Conservation (phyloP, 2,797 vertebrate genomes). For the Paguma larvata region DNA sequence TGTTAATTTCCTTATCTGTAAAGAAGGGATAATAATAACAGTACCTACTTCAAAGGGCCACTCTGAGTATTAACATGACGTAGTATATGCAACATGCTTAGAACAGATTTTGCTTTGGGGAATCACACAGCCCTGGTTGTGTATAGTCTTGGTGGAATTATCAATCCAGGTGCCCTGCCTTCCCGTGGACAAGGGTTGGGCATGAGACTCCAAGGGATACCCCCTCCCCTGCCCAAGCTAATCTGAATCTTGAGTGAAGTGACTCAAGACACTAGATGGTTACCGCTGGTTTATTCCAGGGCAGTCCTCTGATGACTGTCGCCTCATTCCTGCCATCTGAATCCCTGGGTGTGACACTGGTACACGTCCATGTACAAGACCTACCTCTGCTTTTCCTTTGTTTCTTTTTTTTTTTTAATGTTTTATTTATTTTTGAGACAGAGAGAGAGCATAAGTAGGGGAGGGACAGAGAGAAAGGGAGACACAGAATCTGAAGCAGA, state of each 20-base stretch:
- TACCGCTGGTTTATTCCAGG: neutral
- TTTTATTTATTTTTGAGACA: no score
- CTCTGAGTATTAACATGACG: neutral
- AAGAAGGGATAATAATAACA: slow-evolving; percentile 1
- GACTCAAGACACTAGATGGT: neutral
- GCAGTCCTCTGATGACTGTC: neutral
- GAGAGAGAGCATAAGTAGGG: no score
- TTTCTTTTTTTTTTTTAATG: neutral
- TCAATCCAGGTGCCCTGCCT: neutral
- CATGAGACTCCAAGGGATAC: neutral
- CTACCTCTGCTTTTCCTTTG: neutral
- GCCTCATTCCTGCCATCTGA: neutral
- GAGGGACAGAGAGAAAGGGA: no score
- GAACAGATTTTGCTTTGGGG: neutral
- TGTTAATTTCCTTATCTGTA: slow-evolving; percentile 49
- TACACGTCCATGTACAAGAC: neutral
- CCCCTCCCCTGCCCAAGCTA: neutral
- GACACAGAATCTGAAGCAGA: no score
- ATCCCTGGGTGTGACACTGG: neutral
- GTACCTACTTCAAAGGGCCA: neutral
- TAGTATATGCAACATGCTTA: neutral
- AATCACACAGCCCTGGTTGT: neutral
- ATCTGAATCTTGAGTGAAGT: slow-evolving; percentile 23
- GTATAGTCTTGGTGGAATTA: neutral
- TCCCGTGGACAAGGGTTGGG: neutral